Percentiles rank a stretch among this genome's conserved stretches.
These are phyloP conservation scores for Pseudochirops corinnae DNA, from an alignment of 2,797 vertebrate genomes.

Conservation along the genomic window DNA sequence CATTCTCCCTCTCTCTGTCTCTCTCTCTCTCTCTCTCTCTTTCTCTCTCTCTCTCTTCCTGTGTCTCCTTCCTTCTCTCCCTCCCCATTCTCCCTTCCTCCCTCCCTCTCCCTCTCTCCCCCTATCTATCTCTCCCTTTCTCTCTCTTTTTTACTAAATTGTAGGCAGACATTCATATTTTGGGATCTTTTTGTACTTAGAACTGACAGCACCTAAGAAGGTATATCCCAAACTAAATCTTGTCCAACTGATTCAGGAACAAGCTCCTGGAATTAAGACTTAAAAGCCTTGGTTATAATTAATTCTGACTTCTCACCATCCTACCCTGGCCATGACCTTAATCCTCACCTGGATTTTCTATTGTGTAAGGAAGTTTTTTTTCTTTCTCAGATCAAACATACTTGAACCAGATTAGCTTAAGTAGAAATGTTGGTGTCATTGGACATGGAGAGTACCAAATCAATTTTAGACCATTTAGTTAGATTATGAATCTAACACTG, in stretches of 20 bases:
- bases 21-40: background rate
- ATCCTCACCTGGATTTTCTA: conserved; percentile 38
- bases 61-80: no score
- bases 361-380: conserved; percentile 6
- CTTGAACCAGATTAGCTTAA: conserved; percentile 17
- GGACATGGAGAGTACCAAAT: conserved; percentile 19
- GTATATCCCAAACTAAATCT: conserved; percentile 54
- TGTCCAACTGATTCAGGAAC: conserved; percentile 57
- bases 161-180: conserved; percentile 37
- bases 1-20: background rate
- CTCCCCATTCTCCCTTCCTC: background rate
- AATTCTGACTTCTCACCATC: conserved; percentile 74
- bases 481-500: background rate
- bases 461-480: conserved; percentile 27
- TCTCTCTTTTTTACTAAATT: no score
- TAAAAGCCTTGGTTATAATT: conserved; percentile 59
- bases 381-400: conserved; percentile 51
- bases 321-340: conserved; percentile 52
- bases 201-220: conserved; percentile 50
- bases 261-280: conserved; percentile 58
- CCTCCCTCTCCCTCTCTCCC: background rate
- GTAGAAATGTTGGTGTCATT: conserved; percentile 35
- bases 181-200: background rate
- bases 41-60: no score
- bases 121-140: no score